phyloP scores from a whole-genome alignment of 2,888 invertebrate genomes.

The Lingula anatina region DNA sequence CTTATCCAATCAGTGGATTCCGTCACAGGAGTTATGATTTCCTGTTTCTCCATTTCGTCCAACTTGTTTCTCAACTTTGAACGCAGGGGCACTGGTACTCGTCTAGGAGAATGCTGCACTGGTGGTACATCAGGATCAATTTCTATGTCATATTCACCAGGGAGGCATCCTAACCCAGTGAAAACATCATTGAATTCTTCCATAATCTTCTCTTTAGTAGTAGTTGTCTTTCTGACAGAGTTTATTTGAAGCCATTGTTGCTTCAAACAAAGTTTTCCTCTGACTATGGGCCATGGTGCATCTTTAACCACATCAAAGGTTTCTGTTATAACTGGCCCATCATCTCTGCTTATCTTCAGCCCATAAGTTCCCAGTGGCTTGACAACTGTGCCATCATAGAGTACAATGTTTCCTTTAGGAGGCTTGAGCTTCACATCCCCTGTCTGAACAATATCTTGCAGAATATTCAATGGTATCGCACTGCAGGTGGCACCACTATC shows the following conservation, averaged over 20 bases:
- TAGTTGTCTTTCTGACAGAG: not conserved
- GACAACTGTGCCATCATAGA: not conserved
- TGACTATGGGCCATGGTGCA: not conserved
- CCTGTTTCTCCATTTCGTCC: not conserved
- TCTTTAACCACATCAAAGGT: not conserved
- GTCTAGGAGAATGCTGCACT: slow-evolving; percentile 4
- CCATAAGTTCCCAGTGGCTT: not conserved
- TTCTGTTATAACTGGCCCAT: not conserved
- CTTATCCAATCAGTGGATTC: slow-evolving; percentile 13
- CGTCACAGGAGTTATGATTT: not conserved
- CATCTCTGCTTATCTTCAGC: not conserved
- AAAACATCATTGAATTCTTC: slow-evolving; percentile 5
- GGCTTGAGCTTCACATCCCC: not conserved
- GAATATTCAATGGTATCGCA: not conserved
- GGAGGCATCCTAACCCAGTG: slow-evolving; percentile 3
- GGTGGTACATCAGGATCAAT: slow-evolving; percentile 1
- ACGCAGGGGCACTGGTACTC: not conserved
- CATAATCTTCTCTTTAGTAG: not conserved
- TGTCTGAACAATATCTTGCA: not conserved
- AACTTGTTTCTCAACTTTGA: not conserved
- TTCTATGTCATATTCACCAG: slow-evolving; percentile 5
- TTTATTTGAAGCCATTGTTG: not conserved
- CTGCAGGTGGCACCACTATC: not conserved
- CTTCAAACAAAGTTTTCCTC: not conserved
- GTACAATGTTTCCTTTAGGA: not conserved